phyloP scores from a whole-genome alignment of 2,888 invertebrate genomes.

The Acleris holmiana region DNA sequence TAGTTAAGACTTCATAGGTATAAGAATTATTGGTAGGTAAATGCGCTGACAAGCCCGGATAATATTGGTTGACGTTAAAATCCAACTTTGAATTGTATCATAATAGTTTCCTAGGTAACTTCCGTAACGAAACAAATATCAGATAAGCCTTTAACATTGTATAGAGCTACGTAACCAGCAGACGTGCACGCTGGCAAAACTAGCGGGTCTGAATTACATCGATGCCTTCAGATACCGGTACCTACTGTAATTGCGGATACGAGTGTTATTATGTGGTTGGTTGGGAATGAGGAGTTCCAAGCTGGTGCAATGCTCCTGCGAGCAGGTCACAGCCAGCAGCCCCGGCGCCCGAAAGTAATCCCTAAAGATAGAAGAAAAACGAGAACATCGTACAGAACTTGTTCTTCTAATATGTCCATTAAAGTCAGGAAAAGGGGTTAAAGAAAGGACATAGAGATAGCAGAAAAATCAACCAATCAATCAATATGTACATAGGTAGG shows the following conservation, averaged over 20 bases:
- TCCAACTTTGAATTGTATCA: too few species aligned
- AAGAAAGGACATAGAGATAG: too few species aligned
- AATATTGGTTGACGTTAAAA: too few species aligned
- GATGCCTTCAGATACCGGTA: constrained; percentile 20
- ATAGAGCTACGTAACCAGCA: background rate
- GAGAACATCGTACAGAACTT: background rate
- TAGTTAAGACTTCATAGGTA: too few species aligned
- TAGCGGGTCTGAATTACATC: constrained; percentile 4
- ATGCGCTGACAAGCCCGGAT: too few species aligned
- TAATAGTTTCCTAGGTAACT: background rate
- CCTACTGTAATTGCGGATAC: constrained; percentile 23
- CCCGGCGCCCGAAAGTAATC: constrained; percentile 30
- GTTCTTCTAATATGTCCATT: too few species aligned
- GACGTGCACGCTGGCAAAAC: background rate
- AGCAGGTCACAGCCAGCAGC: constrained; percentile 33
- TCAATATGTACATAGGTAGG: background rate
- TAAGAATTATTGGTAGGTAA: too few species aligned
- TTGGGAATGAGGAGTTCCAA: constrained; percentile 9
- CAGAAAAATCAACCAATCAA: background rate
- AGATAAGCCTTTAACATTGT: background rate
- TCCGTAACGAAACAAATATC: constrained; percentile 1
- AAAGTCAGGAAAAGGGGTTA: too few species aligned
- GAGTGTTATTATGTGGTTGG: constrained; percentile 17
- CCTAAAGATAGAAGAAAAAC: background rate
- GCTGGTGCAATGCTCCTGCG: constrained; percentile 24